phyloP scores from a whole-genome alignment of 2,797 vertebrate genomes.

The Selene dorsalis region DNA sequence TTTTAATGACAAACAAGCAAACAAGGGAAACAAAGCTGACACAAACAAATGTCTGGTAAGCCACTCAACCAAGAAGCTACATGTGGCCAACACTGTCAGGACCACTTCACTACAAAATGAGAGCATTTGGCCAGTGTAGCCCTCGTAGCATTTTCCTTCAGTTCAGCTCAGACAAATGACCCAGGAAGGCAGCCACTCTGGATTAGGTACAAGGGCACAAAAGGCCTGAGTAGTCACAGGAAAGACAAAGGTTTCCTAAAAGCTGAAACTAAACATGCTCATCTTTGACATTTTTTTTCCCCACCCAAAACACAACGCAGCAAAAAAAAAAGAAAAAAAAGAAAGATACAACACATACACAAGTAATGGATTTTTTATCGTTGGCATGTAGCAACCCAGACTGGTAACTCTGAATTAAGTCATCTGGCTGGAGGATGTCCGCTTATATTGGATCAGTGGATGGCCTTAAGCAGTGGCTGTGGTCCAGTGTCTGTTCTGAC shows the following conservation, averaged over 20 bases:
- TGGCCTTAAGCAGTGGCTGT: conserved; percentile 43
- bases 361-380: not conserved
- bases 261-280: conserved; percentile 10
- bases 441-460: conserved; percentile 62
- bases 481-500: conserved; percentile 54
- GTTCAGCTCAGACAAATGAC: not conserved
- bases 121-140: not conserved
- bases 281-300: not conserved
- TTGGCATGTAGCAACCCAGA: conserved; percentile 28
- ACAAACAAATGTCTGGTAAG: conserved; percentile 10
- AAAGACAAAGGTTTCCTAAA: conserved; percentile 19
- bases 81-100: conserved; percentile 23
- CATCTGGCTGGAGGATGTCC: conserved; percentile 65
- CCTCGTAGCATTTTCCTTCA: conserved; percentile 9
- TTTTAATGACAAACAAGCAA: not conserved
- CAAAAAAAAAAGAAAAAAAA: too few relatives aligned
- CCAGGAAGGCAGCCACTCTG: conserved; percentile 4
- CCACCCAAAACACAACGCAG: conserved; percentile 15
- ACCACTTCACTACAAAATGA: conserved; percentile 3
- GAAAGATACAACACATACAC: conserved; percentile 3
- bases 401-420: conserved; percentile 56
- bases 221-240: not conserved
- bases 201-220: conserved; percentile 1
- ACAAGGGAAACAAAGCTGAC: conserved; percentile 2
- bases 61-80: conserved; percentile 19